Percentiles rank a stretch among this genome's conserved stretches.
Evolutionary conservation across 2,113 vertebrate genomes (phyloP).

Genomic region (Pimephales promelas): DNA sequence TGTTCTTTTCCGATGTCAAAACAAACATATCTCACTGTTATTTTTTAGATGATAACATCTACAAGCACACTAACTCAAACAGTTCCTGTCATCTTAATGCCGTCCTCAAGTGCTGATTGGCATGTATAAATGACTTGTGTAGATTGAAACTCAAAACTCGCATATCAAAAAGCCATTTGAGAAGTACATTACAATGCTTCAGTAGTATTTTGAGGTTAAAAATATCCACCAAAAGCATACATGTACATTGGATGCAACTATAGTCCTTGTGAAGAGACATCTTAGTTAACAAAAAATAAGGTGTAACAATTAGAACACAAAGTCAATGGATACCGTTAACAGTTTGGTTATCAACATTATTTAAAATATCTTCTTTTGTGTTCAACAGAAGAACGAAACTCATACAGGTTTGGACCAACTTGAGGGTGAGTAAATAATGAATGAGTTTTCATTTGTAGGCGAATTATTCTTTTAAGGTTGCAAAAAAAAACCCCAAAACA

Average conservation of each 20-base stretch:
- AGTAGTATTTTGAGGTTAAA: not conserved
- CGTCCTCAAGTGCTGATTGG: not conserved
- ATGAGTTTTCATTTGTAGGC: too few species aligned
- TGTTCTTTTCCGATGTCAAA: constrained; percentile 55
- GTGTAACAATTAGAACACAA: too few species aligned
- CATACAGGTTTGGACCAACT: too few species aligned
- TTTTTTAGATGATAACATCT: constrained; percentile 61
- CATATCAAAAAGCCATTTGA: not conserved
- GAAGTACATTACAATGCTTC: not conserved
- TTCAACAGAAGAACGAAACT: too few species aligned
- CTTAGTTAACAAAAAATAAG: not conserved
- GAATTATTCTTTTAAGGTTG: too few species aligned
- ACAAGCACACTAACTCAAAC: constrained; percentile 61
- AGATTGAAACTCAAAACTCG: not conserved
- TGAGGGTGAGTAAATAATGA: too few species aligned
- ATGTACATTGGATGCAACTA: not conserved
- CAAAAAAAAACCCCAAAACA: not conserved
- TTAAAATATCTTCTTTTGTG: too few species aligned
- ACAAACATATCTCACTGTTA: constrained; percentile 63
- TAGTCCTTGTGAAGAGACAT: not conserved
- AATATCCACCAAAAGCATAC: not conserved
- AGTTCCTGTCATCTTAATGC: constrained; percentile 25
- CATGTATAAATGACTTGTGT: not conserved
- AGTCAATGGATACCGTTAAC: too few species aligned
- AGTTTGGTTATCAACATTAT: too few species aligned